Conservation (phyloP, 2,113 vertebrate genomes). For the Todiramphus chloris region DNA sequence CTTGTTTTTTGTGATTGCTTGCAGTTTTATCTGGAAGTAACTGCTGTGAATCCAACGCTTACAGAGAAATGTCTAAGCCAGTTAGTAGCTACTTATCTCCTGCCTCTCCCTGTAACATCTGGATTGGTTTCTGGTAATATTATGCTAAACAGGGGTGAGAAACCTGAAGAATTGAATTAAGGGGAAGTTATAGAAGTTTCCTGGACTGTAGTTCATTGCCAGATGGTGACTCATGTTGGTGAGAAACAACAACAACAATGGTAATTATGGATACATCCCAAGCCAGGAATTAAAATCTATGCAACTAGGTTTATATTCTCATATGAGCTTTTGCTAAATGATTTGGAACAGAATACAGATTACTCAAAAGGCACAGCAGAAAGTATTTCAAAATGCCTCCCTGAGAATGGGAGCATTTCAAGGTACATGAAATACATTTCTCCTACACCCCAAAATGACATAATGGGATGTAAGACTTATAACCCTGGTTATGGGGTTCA, state of each 20-base stretch:
- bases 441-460: background rate
- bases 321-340: background rate
- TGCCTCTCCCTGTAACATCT: conserved; percentile 28
- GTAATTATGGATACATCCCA: background rate
- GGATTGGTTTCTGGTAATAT: conserved; percentile 6
- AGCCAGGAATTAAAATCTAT: background rate
- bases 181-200: background rate
- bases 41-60: background rate
- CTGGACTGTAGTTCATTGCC: background rate
- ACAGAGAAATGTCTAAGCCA: background rate
- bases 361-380: background rate
- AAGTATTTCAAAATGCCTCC: background rate
- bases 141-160: background rate
- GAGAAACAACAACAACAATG: conserved; percentile 36
- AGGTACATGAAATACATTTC: background rate
- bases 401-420: background rate
- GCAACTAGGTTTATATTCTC: background rate
- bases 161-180: conserved; percentile 20
- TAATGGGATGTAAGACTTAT: background rate
- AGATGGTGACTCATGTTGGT: conserved; percentile 27
- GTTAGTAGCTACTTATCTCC: background rate
- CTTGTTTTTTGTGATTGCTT: background rate
- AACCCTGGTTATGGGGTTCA: background rate
- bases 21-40: conserved; percentile 3
- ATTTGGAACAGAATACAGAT: background rate